A percentile compares a stretch with the other conserved stretches of the same genome.
Evolutionary conservation across 2,797 vertebrate species (phyloP).

Genomic region (Cuniculus paca): DNA sequence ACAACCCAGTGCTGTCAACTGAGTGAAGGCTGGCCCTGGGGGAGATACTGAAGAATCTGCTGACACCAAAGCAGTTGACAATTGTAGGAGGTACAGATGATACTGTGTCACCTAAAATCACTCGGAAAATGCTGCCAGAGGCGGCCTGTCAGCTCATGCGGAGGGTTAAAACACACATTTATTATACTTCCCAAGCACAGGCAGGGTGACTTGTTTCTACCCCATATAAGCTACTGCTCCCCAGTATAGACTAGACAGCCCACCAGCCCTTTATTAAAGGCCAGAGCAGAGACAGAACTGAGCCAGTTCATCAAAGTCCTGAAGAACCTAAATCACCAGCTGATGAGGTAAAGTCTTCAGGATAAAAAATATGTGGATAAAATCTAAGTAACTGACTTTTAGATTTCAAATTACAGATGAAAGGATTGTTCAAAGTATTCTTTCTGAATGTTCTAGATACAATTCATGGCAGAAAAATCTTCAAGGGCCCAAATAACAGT

Average conservation of each 20-base stretch:
- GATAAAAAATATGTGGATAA: neutral
- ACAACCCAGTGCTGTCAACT: neutral
- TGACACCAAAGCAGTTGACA: neutral
- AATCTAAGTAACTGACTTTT: neutral
- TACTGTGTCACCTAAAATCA: neutral
- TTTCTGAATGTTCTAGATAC: slow-evolving; percentile 1
- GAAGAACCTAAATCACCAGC: neutral
- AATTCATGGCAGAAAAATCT: neutral
- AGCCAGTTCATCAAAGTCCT: neutral
- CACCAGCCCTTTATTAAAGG: neutral
- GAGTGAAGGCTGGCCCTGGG: neutral
- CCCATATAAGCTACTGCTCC: neutral
- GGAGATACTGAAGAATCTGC: neutral
- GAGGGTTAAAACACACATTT: neutral
- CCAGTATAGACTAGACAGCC: neutral
- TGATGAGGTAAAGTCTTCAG: neutral
- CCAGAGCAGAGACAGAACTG: neutral
- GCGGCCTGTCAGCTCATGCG: neutral
- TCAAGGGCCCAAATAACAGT: neutral
- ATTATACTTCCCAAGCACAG: neutral
- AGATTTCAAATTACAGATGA: neutral
- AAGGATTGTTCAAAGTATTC: slow-evolving; percentile 17
- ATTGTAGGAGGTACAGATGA: neutral
- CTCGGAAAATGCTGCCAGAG: neutral
- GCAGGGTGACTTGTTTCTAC: neutral